Base-by-base conservation (phyloP, 2,797 vertebrate genomes). In the Arremon aurantiirostris region DNA sequence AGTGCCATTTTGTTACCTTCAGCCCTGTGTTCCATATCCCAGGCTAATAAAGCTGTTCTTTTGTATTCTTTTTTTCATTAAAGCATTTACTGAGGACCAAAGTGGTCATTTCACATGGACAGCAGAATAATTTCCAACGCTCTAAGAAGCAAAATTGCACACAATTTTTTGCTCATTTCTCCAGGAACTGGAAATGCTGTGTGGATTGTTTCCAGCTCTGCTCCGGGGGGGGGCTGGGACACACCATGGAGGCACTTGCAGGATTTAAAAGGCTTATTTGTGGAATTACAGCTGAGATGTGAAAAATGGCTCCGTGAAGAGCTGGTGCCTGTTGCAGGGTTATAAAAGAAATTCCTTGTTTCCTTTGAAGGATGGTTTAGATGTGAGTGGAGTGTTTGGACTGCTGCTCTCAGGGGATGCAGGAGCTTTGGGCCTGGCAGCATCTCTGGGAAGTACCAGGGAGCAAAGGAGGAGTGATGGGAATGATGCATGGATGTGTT, bases 211-310 rank as follows among this genome's bases (percentile, higher is more conserved):
- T 73, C 47, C 77, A 94, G 68, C n/a, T 7, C 70, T 91, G 68
- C 86, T 14, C 57, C 12, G 52, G 86, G 68, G 49, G 49, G 94
- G 71, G 28, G 37, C 85, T 35, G 41, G 82, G 55, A 44, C 61
- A 79, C 32, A 32, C 53, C 44, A 8, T 1, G 46, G 68, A 78
- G 94, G 95, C 90, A 88, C 63, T 26, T 61, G 86, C 46, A 1
- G 3, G 78, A 86, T 95, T 97, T 92, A 75, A 93, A 90, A 79
- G 81, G 65, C 69, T 96, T 97, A 81, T 96, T 96, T 97, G 86
- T 95, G 86, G 95, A 96, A 96, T 95, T 89, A 55, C 57, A 80
- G 21, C 73, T 88, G 65, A 68, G 88, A 64, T 80, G 81, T 24
- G 56, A 93, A 76, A 82, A 94, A 92, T 28, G 30, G 44, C 82